These are phyloP conservation scores for Haliclona indistincta DNA, from an alignment of 37 sponge, comb jelly and placozoan species.

Conservation along the genomic window DNA sequence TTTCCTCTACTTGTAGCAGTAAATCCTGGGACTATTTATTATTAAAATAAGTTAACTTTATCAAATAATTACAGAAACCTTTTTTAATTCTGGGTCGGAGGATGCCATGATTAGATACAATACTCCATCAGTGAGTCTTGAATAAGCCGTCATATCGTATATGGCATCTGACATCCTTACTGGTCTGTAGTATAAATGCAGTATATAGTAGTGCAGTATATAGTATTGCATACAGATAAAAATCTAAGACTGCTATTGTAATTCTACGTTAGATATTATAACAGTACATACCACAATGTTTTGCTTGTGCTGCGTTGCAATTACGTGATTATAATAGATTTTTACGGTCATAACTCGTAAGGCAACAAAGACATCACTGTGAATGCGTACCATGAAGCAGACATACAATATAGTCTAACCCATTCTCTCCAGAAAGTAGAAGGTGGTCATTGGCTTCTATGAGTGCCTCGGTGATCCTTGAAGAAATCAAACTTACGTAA, in stretches of 20 bases:
- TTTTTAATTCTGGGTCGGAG: conserved; percentile 48
- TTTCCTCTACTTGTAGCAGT: conserved; percentile 46
- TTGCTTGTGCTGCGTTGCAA: too few relatives aligned
- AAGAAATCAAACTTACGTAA: not conserved
- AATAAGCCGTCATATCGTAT: conserved; percentile 76
- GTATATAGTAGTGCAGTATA: too few relatives aligned
- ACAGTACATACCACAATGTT: too few relatives aligned
- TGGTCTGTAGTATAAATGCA: too few relatives aligned
- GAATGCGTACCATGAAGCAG: too few relatives aligned
- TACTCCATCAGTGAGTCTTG: conserved; percentile 72
- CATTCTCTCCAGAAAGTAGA: conserved; percentile 37
- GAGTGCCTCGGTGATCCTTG: conserved; percentile 75
- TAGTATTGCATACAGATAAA: too few relatives aligned
- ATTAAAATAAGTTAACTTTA: conserved; percentile 1
- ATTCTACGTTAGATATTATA: too few relatives aligned
- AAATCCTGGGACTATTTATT: conserved; percentile 45
- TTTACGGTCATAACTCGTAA: too few relatives aligned
- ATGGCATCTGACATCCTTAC: conserved; percentile 69
- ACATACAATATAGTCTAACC: conserved; percentile 49
- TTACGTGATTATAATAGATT: too few relatives aligned
- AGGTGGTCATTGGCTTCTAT: conserved; percentile 61
- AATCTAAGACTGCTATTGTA: too few relatives aligned
- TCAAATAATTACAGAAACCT: conserved; percentile 27
- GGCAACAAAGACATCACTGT: too few relatives aligned
- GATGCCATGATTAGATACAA: conserved; percentile 49